Evolutionary conservation across 2,888 invertebrate genomes (phyloP).

Genomic region (Xylota sylvarum): DNA sequence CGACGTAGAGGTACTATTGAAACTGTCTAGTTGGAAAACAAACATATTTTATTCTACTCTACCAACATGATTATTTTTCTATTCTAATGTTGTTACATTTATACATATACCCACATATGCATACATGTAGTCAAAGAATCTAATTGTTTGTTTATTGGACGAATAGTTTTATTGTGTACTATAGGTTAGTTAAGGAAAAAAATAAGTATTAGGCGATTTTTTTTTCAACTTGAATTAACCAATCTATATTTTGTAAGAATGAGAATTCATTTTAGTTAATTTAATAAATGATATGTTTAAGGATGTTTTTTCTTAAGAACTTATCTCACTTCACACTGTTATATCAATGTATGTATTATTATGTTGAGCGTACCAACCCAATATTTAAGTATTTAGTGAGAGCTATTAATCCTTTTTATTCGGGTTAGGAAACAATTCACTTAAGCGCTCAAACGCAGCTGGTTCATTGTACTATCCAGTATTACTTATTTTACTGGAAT

Average conservation of each 20-base stretch:
- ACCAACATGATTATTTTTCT: not conserved
- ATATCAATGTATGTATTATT: too few relatives aligned
- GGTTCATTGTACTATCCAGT: too few relatives aligned
- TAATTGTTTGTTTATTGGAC: not conserved
- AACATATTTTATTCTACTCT: not conserved
- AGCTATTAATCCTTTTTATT: too few relatives aligned
- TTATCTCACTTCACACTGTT: too few relatives aligned
- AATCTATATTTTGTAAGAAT: slow-evolving; percentile 15
- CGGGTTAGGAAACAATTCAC: too few relatives aligned
- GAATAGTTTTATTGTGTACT: slow-evolving; percentile 6
- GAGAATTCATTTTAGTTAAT: slow-evolving; percentile 15
- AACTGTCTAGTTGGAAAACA: slow-evolving; percentile 84
- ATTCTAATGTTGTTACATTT: slow-evolving; percentile 4
- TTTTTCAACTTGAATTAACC: slow-evolving; percentile 1
- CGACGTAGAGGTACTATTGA: slow-evolving; percentile 85
- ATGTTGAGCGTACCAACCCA: too few relatives aligned
- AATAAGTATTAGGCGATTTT: not conserved
- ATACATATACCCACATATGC: slow-evolving; percentile 1
- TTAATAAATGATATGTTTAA: slow-evolving; percentile 12
- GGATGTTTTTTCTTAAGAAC: not conserved
- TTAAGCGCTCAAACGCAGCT: too few relatives aligned
- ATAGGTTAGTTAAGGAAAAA: slow-evolving; percentile 4
- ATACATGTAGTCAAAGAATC: not conserved
- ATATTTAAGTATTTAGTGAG: too few relatives aligned
- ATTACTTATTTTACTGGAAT: too few relatives aligned